Evolutionary conservation across 1,140 invertebrate species (phyloP).

Genomic region (Papilio polyxenes): DNA sequence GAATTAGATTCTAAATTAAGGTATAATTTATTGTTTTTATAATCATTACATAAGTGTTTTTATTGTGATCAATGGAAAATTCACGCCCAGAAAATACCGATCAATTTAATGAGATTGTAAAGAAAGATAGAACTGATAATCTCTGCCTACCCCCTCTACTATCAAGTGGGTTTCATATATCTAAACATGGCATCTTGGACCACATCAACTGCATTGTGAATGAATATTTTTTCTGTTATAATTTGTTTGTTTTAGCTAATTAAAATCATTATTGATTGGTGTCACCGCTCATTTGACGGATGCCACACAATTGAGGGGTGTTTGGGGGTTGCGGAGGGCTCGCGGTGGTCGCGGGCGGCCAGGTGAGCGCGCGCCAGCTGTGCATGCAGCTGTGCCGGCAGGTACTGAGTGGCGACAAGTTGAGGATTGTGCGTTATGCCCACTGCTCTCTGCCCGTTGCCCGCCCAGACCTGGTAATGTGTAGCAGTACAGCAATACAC

Average conservation of each 20-base stretch:
- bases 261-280: not conserved
- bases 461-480: not conserved
- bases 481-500: not conserved
- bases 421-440: slow-evolving; percentile 6
- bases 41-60: not conserved
- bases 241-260: not conserved
- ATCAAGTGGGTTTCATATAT: not conserved
- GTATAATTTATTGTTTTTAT: not conserved
- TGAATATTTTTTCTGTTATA: not conserved
- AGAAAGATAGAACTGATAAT: too few relatives aligned
- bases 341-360: not conserved
- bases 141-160: too few relatives aligned
- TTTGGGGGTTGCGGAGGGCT: too few relatives aligned
- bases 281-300: not conserved
- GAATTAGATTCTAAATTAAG: not conserved
- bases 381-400: slow-evolving; percentile 41
- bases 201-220: not conserved
- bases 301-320: not conserved
- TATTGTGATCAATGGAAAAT: too few relatives aligned
- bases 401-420: slow-evolving; percentile 29
- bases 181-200: not conserved
- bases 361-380: slow-evolving; percentile 44
- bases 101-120: not conserved
- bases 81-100: too few relatives aligned
- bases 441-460: not conserved